Evolutionary conservation across 30 jellyfish, hydroid and myxozoan genomes (phyloP).

Genomic region (Turritopsis dohrnii): DNA sequence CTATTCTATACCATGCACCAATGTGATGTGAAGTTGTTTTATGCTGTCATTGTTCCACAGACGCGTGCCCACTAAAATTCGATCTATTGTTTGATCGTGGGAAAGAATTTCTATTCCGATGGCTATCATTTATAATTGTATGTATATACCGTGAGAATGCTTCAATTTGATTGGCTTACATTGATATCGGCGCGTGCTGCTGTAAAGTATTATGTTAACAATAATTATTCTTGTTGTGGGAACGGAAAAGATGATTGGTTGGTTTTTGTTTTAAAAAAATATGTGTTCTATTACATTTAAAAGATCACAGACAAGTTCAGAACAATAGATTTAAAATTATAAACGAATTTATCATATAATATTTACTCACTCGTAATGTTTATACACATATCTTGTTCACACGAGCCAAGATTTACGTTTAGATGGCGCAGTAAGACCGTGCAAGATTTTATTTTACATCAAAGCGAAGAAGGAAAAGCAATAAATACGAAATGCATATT

Average conservation of each 20-base stretch:
- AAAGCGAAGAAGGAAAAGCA: neutral
- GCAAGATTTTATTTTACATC: neutral
- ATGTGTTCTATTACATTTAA: neutral
- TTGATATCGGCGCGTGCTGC: conserved; percentile 21
- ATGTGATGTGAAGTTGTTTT: neutral
- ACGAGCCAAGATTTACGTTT: neutral
- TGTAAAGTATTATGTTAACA: conserved; percentile 4
- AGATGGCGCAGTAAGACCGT: neutral
- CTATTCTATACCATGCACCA: neutral
- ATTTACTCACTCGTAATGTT: neutral
- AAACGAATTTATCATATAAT: neutral
- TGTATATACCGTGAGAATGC: conserved; percentile 17
- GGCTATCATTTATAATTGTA: conserved; percentile 4
- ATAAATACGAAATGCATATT: no score
- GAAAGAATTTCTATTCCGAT: conserved; percentile 8
- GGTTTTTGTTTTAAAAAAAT: neutral
- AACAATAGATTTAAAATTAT: neutral
- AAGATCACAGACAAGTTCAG: neutral
- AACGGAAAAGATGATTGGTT: neutral
- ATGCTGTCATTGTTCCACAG: neutral
- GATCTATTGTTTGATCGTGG: conserved; percentile 13
- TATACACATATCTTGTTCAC: neutral
- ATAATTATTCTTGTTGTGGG: conserved; percentile 13
- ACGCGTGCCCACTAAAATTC: conserved; percentile 17
- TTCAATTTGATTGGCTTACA: conserved; percentile 13